These are phyloP conservation scores for Anolis sagrei DNA, from an alignment of 2,113 vertebrate species.

Conservation along the genomic window DNA sequence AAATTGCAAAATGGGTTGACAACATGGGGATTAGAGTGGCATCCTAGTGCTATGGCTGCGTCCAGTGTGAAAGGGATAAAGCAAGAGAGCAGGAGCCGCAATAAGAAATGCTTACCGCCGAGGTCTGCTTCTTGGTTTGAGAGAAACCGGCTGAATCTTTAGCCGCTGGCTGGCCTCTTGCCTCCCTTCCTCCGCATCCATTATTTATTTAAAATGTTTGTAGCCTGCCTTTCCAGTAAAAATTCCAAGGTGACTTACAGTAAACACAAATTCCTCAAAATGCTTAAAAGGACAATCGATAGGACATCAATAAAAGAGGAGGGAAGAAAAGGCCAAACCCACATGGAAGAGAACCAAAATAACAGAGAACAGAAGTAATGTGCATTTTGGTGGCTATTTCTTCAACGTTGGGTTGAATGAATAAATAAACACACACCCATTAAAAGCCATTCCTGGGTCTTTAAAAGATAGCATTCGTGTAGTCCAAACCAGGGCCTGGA, in stretches of 20 bases:
- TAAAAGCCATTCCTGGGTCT: too few species aligned
- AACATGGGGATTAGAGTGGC: too few species aligned
- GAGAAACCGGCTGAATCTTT: neutral
- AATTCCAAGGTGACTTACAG: conserved; percentile 1
- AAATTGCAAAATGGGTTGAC: too few species aligned
- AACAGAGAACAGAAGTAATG: neutral
- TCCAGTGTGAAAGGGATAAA: too few species aligned
- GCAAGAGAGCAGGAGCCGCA: too few species aligned
- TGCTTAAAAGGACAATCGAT: neutral
- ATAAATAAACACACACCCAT: too few species aligned
- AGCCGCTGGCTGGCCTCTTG: neutral
- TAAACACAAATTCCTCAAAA: conserved; percentile 3
- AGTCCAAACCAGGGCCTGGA: too few species aligned
- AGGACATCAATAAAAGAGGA: neutral
- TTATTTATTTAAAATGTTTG: neutral
- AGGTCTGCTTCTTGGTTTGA: neutral
- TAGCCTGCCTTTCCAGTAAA: neutral
- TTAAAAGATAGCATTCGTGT: too few species aligned
- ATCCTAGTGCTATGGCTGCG: too few species aligned
- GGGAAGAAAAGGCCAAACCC: neutral
- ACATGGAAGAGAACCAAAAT: neutral
- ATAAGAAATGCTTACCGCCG: too few species aligned
- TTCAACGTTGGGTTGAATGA: neutral
- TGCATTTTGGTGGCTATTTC: neutral
- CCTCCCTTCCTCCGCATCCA: neutral